phyloP scores from a whole-genome alignment of 2,888 invertebrate genomes.

The Drosophila fulvimacula region DNA sequence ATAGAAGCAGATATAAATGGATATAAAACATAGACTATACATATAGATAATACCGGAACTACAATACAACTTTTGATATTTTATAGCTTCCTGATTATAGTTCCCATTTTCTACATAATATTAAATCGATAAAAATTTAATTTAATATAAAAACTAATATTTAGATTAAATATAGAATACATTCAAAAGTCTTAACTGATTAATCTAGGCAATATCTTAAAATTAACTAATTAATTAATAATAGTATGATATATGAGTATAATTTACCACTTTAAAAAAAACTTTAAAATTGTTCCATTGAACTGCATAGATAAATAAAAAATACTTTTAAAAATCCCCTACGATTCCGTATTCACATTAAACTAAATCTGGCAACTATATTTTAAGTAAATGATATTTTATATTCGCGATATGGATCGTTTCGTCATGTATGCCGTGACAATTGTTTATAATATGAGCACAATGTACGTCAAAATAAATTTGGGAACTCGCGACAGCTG shows the following conservation, averaged over 20 bases:
- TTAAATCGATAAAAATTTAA: no score
- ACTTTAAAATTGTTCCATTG: no score
- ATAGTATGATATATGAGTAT: no score
- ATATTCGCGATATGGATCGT: slow-evolving; percentile 11
- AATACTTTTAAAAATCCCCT: no score
- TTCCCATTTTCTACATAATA: not conserved
- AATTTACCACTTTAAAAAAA: no score
- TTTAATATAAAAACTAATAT: no score
- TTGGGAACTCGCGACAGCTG: slow-evolving; percentile 20
- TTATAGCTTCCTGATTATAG: not conserved
- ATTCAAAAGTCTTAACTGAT: not conserved
- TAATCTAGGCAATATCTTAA: not conserved
- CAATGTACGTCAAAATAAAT: not conserved
- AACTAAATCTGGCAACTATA: not conserved
- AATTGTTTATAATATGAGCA: slow-evolving; percentile 15
- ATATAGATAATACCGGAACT: not conserved
- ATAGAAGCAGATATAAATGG: not conserved
- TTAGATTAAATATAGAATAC: no score
- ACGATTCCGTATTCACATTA: no score
- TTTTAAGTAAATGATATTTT: not conserved
- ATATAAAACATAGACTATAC: not conserved
- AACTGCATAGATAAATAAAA: not conserved
- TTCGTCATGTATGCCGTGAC: slow-evolving; percentile 11
- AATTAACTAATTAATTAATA: no score
- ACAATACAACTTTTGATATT: not conserved